A percentile compares a stretch with the other conserved stretches of the same genome.
Conservation (phyloP, 2,888 invertebrate genomes). For the Hartigia nigra region DNA sequence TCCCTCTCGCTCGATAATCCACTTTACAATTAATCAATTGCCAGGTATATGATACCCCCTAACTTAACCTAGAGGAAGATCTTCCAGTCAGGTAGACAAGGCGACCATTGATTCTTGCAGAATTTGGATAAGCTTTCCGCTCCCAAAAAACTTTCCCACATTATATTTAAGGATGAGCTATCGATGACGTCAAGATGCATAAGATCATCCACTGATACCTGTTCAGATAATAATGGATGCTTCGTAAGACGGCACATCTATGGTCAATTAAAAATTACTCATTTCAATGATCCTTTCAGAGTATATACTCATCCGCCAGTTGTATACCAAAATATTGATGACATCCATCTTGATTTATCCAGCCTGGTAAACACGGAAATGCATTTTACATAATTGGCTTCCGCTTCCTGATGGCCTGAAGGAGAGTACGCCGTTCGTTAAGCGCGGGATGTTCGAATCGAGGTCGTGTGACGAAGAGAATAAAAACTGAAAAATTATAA, state of each 20-base stretch:
- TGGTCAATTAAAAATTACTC: neutral
- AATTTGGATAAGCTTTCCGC: neutral
- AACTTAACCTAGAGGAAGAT: neutral
- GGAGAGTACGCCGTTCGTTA: neutral
- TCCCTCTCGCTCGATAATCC: neutral
- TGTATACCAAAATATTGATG: neutral
- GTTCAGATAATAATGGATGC: neutral
- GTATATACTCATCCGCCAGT: neutral
- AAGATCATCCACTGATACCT: neutral
- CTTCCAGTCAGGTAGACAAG: neutral
- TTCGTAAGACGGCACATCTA: neutral
- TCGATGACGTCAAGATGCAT: neutral
- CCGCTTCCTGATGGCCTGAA: neutral
- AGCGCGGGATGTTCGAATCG: neutral
- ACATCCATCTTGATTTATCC: neutral
- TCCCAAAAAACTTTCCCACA: neutral
- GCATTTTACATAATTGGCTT: neutral
- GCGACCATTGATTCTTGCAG: neutral
- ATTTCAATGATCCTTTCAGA: neutral
- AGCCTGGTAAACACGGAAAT: neutral
- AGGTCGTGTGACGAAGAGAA: neutral
- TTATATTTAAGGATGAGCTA: neutral
- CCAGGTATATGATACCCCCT: neutral
- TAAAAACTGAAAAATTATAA: conserved; percentile 31
- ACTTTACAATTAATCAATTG: neutral